Evolutionary conservation across 1,140 invertebrate species (phyloP).

Genomic region (Micrasema minimum): DNA sequence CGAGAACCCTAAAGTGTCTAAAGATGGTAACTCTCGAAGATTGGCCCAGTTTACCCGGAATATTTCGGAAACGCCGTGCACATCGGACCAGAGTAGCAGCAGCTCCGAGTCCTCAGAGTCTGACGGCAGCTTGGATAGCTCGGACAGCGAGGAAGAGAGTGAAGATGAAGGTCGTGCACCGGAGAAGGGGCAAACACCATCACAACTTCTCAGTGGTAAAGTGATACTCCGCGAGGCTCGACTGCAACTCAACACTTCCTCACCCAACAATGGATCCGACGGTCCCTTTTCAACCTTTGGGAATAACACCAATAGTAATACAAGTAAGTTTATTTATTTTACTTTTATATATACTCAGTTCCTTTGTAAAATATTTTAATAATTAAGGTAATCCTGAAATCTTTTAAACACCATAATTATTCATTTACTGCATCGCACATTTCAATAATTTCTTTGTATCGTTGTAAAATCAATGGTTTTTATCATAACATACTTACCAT

Average conservation of each 20-base stretch:
- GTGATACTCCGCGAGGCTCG: conserved; percentile 78
- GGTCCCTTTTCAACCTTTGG: conserved; percentile 63
- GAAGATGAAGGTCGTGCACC: conserved; percentile 63
- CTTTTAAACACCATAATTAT: no score
- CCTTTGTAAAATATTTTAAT: no score
- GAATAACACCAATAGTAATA: conserved; percentile 56
- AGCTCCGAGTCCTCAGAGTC: conserved; percentile 64
- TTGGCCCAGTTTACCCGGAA: conserved; percentile 41
- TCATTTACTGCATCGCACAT: no score
- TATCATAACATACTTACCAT: no score
- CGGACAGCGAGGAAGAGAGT: conserved; percentile 67
- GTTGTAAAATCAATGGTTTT: no score
- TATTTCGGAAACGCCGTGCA: conserved; percentile 49
- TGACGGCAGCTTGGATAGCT: conserved; percentile 66
- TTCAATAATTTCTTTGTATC: no score
- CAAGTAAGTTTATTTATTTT: conserved; percentile 53
- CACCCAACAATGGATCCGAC: conserved; percentile 72
- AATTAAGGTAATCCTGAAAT: no score
- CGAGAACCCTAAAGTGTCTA: conserved; percentile 16
- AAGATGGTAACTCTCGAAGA: conserved; percentile 40
- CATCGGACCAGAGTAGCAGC: conserved; percentile 57
- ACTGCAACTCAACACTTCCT: conserved; percentile 69
- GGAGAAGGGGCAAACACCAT: conserved; percentile 57
- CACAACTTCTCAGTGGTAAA: conserved; percentile 70
- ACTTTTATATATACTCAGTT: no score